Evolutionary conservation across 2,797 vertebrate genomes (phyloP), one percentile per base, ranked within the genome.

Genomic region (Clarias platycephalus): DNA sequence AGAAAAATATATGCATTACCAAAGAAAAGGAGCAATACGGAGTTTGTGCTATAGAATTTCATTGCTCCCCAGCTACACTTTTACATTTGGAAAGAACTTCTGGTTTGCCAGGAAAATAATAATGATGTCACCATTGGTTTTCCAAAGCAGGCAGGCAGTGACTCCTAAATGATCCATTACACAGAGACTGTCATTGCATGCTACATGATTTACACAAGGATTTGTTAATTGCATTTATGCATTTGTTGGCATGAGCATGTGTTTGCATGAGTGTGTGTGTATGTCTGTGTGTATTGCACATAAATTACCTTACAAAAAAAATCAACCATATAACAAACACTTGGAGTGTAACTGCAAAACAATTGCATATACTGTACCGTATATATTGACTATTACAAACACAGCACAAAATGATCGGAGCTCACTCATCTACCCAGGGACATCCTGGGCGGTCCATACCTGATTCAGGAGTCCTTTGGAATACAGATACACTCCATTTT

Each of bases 391-490:
- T 5, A 12, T 31, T 37, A 49, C 13, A 81, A 22, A 10, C 6
- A 31, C n/a, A 26, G 58, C 18, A 31, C 5, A 66, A 40, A 74
- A 12, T 53, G 4, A 57, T 71, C 49, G 31, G 37, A 18, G 44
- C 22, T 24, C 10, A 49, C 18, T 70, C 5, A 44, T 58, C 18
- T 26, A 53, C 12, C 22, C 40, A 44, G 75, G 28, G 57, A 40
- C 12, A 3, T 22, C 9, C 70, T 70, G 10, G n/a, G 55, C 74
- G 20, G 87, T 92, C 86, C 93, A 86, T 92, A 99, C 98, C 97
- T 12, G 98, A 97, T 90, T 98, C 98, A 0, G 98, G 98, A 12
- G 98, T 99, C 92, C 98, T 95, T 78, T 99, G 98, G 90, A 97
- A 99, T 88, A 98, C 95, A 0, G 98, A 98, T 2, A 94, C 92